Evolutionary conservation across 2,888 invertebrate genomes (phyloP).

Genomic region (Drosophila algonquin): DNA sequence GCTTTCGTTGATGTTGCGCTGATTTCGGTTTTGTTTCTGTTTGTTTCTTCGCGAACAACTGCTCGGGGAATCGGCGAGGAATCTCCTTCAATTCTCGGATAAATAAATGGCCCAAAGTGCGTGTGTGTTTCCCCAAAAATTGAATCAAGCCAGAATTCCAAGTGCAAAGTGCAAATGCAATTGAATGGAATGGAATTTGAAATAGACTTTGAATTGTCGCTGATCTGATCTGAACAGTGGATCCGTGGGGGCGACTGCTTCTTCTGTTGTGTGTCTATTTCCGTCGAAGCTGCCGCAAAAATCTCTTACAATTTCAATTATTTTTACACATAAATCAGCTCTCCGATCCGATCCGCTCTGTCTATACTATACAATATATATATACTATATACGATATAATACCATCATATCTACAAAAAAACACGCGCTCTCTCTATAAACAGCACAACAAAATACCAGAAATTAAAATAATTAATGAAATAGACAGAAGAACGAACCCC

Average conservation of each 20-base stretch:
- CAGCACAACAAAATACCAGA: slow-evolving; percentile 33
- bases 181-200: slow-evolving; percentile 33
- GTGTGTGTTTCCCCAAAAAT: slow-evolving; percentile 52
- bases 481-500: slow-evolving; percentile 44
- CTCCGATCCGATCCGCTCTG: slow-evolving; percentile 34
- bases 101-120: slow-evolving; percentile 67
- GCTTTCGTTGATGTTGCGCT: slow-evolving; percentile 80
- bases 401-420: slow-evolving; percentile 48
- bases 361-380: slow-evolving; percentile 46
- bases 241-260: slow-evolving; percentile 50
- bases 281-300: slow-evolving; percentile 76
- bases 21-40: slow-evolving; percentile 69
- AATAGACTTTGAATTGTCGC: slow-evolving; percentile 10
- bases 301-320: slow-evolving; percentile 78
- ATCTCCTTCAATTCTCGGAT: neutral
- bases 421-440: slow-evolving; percentile 25
- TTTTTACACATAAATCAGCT: slow-evolving; percentile 70
- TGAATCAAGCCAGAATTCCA: slow-evolving; percentile 6
- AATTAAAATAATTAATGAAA: slow-evolving; percentile 59
- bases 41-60: slow-evolving; percentile 16
- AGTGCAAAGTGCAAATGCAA: slow-evolving; percentile 13
- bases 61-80: slow-evolving; percentile 26
- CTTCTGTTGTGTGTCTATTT: slow-evolving; percentile 73
- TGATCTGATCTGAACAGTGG: neutral
- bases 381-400: slow-evolving; percentile 50